A percentile compares a stretch with the other conserved stretches of the same genome.
Evolutionary conservation across 1,140 invertebrate genomes (phyloP).

Genomic region (Drosophila lacteicornis): DNA sequence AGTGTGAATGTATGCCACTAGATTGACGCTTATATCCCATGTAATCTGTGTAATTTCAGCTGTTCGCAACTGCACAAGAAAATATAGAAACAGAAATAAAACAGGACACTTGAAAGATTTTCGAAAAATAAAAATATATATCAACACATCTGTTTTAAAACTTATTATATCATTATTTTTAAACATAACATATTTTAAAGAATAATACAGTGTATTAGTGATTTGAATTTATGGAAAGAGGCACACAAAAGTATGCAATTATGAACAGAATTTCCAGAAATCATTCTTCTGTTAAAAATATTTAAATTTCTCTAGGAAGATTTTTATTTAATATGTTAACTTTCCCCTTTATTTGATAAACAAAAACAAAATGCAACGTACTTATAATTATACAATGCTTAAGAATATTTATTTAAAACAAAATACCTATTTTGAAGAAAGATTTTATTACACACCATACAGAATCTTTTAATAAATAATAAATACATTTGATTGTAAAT

Average conservation of each 20-base stretch:
- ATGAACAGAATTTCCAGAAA: too few relatives aligned
- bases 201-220: background rate
- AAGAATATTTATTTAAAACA: background rate
- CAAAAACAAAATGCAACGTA: too few relatives aligned
- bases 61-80: constrained; percentile 21
- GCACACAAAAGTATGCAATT: too few relatives aligned
- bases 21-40: constrained; percentile 31
- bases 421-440: background rate
- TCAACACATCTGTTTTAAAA: too few relatives aligned
- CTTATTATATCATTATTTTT: too few relatives aligned
- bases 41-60: constrained; percentile 56
- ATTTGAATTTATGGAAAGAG: background rate
- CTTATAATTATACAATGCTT: background rate
- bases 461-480: background rate
- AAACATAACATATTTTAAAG: background rate
- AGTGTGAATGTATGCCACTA: constrained; percentile 50
- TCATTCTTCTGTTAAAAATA: too few relatives aligned
- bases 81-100: background rate
- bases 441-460: too few relatives aligned
- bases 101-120: constrained; percentile 14
- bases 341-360: too few relatives aligned
- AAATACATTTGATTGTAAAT: too few relatives aligned
- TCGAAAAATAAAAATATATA: background rate
- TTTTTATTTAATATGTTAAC: too few relatives aligned
- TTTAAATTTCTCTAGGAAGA: too few relatives aligned